These are phyloP conservation scores for Pristionchus fissidentatus DNA, from an alignment of 2,888 invertebrate genomes.

Conservation along the genomic window DNA sequence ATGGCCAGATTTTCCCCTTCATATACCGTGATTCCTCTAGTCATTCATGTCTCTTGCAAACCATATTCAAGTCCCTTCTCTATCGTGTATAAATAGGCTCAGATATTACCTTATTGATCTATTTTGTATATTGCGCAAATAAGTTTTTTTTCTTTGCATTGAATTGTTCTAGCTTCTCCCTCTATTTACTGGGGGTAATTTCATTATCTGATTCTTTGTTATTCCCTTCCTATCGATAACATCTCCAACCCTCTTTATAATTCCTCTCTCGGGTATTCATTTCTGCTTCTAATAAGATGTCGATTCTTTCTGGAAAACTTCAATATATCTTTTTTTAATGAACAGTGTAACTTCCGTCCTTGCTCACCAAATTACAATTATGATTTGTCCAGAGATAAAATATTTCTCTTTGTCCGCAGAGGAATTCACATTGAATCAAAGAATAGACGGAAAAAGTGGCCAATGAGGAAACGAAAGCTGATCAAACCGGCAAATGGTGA, in stretches of 20 bases:
- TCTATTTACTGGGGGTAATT: not conserved
- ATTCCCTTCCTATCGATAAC: not conserved
- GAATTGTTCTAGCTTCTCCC: not conserved
- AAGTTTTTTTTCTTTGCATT: too few relatives aligned
- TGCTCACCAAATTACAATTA: conserved; percentile 34
- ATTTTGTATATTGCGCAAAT: conserved; percentile 29
- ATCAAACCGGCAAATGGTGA: too few relatives aligned
- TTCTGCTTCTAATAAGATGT: conserved; percentile 37
- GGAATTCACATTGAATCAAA: too few relatives aligned
- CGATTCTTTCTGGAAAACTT: conserved; percentile 7
- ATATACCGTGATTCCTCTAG: not conserved
- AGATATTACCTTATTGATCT: conserved; percentile 27
- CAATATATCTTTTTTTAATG: conserved; percentile 17
- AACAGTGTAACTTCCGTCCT: conserved; percentile 19
- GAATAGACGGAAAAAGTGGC: too few relatives aligned
- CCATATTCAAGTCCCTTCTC: not conserved
- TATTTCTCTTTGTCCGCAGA: not conserved
- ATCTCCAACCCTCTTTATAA: conserved; percentile 29
- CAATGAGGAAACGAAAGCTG: too few relatives aligned
- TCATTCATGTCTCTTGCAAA: conserved; percentile 3
- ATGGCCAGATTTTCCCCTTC: not conserved
- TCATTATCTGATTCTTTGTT: too few relatives aligned
- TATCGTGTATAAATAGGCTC: conserved; percentile 40
- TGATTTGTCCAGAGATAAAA: not conserved
- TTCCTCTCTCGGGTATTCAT: conserved; percentile 36